Conservation (phyloP, 2,888 invertebrate genomes). For the Hyppa rectilinea region DNA sequence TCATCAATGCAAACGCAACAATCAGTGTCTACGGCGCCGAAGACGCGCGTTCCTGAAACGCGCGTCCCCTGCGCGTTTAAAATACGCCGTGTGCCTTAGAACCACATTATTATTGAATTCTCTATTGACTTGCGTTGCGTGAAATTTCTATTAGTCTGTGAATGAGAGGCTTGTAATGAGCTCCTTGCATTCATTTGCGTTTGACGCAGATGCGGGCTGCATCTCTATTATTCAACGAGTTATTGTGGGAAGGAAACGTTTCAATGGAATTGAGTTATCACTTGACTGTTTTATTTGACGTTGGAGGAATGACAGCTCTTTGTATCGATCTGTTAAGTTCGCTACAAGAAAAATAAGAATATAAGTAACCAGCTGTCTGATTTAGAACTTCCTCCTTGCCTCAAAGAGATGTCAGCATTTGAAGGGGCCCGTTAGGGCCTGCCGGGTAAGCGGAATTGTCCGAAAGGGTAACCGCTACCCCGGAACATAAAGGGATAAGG, state of each 20-base stretch:
- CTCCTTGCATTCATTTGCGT: constrained; percentile 43
- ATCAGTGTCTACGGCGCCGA: no score
- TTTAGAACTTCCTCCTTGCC: no score
- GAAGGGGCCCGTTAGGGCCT: no score
- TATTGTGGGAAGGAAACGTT: constrained; percentile 16
- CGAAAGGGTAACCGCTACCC: no score
- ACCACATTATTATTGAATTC: constrained; percentile 59
- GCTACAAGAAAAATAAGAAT: not conserved
- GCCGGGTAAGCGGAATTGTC: no score
- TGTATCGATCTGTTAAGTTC: no score
- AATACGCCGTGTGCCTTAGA: no score
- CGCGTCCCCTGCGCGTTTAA: no score
- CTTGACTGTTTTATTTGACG: not conserved
- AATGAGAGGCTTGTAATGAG: constrained; percentile 61
- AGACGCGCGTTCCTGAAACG: no score
- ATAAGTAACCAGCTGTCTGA: not conserved
- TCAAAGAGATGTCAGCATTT: no score
- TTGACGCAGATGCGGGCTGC: constrained; percentile 37
- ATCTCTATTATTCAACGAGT: constrained; percentile 12
- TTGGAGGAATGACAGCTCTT: not conserved
- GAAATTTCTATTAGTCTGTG: constrained; percentile 69
- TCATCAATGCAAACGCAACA: no score
- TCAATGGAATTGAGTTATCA: constrained; percentile 1
- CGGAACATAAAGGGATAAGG: no score
- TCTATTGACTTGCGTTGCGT: constrained; percentile 39